A percentile compares a stretch with the other conserved stretches of the same genome.
Conservation (phyloP, 2,797 vertebrate genomes). For the Jordanella pulchra region DNA sequence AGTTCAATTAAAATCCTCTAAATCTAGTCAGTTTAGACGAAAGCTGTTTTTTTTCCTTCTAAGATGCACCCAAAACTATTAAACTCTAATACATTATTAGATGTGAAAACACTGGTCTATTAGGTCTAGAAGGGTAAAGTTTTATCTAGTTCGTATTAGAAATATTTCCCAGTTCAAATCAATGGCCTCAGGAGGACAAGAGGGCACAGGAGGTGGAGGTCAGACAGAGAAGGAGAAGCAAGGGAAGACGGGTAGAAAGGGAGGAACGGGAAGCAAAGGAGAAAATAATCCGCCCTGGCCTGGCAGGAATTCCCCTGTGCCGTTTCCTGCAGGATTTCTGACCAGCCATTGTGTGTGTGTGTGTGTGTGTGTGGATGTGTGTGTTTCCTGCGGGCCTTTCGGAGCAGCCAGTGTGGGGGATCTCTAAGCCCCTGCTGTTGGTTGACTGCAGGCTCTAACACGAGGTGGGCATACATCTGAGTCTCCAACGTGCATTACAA, state of each 20-base stretch:
- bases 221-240: conserved; percentile 34
- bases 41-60: neutral
- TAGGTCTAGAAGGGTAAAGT: neutral
- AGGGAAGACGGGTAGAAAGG: conserved; percentile 45
- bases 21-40: neutral
- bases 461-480: conserved; percentile 77
- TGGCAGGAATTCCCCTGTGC: conserved; percentile 79
- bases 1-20: neutral
- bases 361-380: conserved; percentile 24
- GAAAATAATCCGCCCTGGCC: conserved; percentile 71
- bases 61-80: neutral
- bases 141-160: conserved; percentile 23
- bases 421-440: conserved; percentile 73
- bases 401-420: conserved; percentile 53
- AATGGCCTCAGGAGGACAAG: conserved; percentile 42
- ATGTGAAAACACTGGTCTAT: neutral
- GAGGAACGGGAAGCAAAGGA: conserved; percentile 73
- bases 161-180: conserved; percentile 36
- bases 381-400: conserved; percentile 62
- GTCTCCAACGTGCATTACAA: conserved; percentile 64
- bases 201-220: conserved; percentile 17
- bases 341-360: conserved; percentile 64
- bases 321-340: conserved; percentile 75
- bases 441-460: conserved; percentile 78
- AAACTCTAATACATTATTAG: neutral